Percentiles rank a stretch among this genome's conserved stretches.
Conservation (phyloP, 2,797 vertebrate genomes). For the Poecilia velifera region DNA sequence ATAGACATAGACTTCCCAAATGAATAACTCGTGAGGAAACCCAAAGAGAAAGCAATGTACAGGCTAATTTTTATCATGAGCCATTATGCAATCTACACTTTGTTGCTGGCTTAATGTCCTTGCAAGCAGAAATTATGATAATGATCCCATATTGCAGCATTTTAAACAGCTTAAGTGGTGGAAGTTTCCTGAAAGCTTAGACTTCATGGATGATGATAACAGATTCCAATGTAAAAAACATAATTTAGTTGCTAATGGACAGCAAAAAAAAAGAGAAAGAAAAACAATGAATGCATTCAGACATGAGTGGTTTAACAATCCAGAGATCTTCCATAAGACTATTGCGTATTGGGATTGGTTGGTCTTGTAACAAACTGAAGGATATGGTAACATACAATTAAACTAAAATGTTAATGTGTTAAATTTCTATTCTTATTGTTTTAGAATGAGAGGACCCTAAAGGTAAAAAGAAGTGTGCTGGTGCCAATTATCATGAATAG, state of each 20-base stretch:
- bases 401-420: background rate
- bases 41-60: background rate
- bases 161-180: background rate
- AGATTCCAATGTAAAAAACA: background rate
- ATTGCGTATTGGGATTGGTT: background rate
- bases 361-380: background rate
- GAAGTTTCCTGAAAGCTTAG: background rate
- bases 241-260: background rate
- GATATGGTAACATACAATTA: background rate
- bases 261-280: background rate
- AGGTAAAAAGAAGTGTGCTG: background rate
- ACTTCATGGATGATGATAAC: background rate
- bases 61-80: background rate
- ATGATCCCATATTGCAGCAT: background rate
- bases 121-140: background rate
- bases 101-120: background rate
- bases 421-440: background rate
- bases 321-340: background rate
- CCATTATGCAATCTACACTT: background rate
- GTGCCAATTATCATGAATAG: background rate
- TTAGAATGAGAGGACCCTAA: background rate
- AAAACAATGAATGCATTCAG: background rate
- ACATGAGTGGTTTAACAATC: background rate
- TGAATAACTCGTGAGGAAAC: background rate
- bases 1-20: background rate